Evolutionary conservation across 2,797 vertebrate species (phyloP).

Genomic region (Poliocrania exsul): DNA sequence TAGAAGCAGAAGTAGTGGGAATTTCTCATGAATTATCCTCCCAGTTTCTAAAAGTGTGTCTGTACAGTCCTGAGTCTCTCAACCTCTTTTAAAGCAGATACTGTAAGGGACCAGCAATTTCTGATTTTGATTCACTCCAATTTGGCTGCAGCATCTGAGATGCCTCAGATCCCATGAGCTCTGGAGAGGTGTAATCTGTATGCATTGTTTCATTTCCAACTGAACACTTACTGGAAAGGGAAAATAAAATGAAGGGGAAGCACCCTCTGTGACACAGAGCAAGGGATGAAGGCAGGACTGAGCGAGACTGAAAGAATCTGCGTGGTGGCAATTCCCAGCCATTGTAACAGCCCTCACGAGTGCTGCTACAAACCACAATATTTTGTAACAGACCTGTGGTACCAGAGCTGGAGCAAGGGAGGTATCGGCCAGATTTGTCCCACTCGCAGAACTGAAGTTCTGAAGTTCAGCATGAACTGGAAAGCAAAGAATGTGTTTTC

Average conservation of each 20-base stretch:
- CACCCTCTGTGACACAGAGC: not conserved
- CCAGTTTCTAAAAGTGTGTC: not conserved
- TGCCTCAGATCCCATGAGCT: not conserved
- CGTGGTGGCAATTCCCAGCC: not conserved
- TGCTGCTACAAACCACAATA: not conserved
- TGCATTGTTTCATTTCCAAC: not conserved
- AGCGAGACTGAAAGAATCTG: not conserved
- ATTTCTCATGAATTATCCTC: not conserved
- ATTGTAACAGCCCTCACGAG: not conserved
- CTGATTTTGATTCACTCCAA: not conserved
- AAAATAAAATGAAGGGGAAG: not conserved
- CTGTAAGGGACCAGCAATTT: not conserved
- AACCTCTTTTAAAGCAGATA: not conserved
- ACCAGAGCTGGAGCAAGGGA: not conserved
- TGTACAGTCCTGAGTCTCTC: not conserved
- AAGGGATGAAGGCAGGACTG: not conserved
- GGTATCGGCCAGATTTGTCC: not conserved
- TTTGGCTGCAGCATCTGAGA: not conserved
- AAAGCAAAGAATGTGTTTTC: not conserved
- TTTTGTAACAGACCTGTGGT: not conserved
- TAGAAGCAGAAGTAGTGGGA: slow-evolving; percentile 12
- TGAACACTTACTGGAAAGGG: not conserved
- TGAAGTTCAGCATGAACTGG: not conserved
- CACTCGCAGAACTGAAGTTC: not conserved
- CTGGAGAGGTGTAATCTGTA: not conserved